phyloP scores from a whole-genome alignment of 2,888 invertebrate species.

The Trichacis sp. region DNA sequence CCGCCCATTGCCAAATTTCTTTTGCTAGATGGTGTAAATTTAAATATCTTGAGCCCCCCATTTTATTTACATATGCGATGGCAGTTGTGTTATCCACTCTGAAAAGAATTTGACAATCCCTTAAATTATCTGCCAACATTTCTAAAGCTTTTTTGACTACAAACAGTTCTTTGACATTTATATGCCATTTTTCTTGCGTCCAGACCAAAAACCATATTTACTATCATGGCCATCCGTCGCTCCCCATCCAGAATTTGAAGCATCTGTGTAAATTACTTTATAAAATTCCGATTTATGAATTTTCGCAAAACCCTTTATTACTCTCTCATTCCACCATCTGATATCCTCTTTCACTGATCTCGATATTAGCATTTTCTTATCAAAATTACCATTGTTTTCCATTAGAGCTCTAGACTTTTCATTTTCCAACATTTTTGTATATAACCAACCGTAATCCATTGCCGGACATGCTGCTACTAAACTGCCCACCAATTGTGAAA shows the following conservation, averaged over 20 bases:
- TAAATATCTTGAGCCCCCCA: slow-evolving; percentile 6
- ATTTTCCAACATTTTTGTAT: slow-evolving; percentile 19
- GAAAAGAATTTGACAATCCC: background rate
- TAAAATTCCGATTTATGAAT: slow-evolving; percentile 6
- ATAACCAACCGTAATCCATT: slow-evolving; percentile 18
- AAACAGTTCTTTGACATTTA: slow-evolving; percentile 1
- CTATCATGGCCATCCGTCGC: background rate
- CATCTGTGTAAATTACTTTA: slow-evolving; percentile 10
- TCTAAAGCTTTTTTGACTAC: background rate
- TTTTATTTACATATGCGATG: slow-evolving; percentile 15
- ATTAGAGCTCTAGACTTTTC: slow-evolving; percentile 12
- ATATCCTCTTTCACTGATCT: background rate
- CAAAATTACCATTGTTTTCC: slow-evolving; percentile 7
- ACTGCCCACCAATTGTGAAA: slow-evolving; percentile 19
- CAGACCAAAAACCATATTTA: slow-evolving; percentile 2
- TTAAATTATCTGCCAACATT: background rate
- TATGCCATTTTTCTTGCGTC: background rate
- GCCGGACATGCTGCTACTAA: slow-evolving; percentile 23
- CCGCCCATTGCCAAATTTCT: slow-evolving; percentile 16
- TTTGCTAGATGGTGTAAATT: slow-evolving; percentile 5
- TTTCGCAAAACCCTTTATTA: background rate
- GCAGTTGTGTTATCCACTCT: slow-evolving; percentile 15
- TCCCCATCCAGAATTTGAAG: slow-evolving; percentile 11
- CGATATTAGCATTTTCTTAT: slow-evolving; percentile 10
- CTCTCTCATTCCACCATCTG: slow-evolving; percentile 14